Base-by-base conservation (phyloP, 2,888 invertebrate genomes). In the Tenthredo amoena region DNA sequence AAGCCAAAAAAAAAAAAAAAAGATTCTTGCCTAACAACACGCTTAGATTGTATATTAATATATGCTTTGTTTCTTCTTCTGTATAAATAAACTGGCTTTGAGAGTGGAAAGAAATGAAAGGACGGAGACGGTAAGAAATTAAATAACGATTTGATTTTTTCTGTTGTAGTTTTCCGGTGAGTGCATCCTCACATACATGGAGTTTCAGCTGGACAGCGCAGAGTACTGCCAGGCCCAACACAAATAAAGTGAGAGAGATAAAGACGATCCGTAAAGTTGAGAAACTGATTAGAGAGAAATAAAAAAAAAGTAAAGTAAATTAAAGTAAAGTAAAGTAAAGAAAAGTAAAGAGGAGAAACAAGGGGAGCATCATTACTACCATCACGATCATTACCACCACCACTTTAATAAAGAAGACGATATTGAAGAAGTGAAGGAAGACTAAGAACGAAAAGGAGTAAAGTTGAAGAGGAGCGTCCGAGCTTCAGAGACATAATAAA, bases 181-280 rank as follows among this genome's bases (percentile, higher is more conserved):
- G 97, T 96, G 96, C 96, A 96, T 97, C 96, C 97, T 96, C 96
- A 97, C 97, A 97, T 97, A 97, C 97, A 98, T 98, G 98, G 98
- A 98, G 98, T 98, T 98, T 97, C 97, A 97, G 96, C 97, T 98
- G 96, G 98, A 98, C 96, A 98, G 98, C 95, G 98, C 98, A 96
- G 98, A 98, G 96, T 98, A 98, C 96, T 98, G 98, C 97, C 98
- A 98, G 96, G 98, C 98, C 95, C 98, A 98, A 97, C 98, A 98
- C 98, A 98, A 98, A 97, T 97, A 97, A 96, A 95, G 94, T 91
- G 92, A 91, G 31, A 62, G 34, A 62, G 12, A 81, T 50, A 50
- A 31, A 77, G 47, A 77, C 50, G 34, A 77, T 62, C 55, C 43
- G 3, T 68, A 71, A 71, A 83, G 83, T 68, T 31, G 68, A 83